A percentile compares a stretch with the other conserved stretches of the same genome.
Evolutionary conservation across 2,888 invertebrate genomes (phyloP).

Genomic region (Hirtodrosophila trivittata): DNA sequence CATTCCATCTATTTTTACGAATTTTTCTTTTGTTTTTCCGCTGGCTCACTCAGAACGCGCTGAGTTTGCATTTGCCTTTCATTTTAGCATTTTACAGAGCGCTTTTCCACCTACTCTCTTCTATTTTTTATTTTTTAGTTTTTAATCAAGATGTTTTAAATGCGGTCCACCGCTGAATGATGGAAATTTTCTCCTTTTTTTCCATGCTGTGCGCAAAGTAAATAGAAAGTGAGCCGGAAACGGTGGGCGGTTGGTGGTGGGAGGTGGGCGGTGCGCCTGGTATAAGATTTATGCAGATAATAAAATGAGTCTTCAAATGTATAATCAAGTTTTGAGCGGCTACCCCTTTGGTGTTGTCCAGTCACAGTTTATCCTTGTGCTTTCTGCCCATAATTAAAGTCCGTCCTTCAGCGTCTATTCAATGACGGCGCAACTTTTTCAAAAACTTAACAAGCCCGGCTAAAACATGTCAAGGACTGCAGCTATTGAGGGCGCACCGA

Average conservation of each 20-base stretch:
- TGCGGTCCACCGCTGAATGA: constrained; percentile 71
- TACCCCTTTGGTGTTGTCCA: constrained; percentile 23
- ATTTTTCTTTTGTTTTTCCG: constrained; percentile 59
- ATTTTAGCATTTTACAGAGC: constrained; percentile 53
- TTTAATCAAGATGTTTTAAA: constrained; percentile 77
- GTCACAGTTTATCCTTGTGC: constrained; percentile 12
- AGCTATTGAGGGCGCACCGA: constrained; percentile 19
- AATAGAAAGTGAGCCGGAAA: constrained; percentile 56
- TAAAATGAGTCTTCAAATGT: constrained; percentile 75
- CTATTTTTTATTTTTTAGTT: constrained; percentile 53
- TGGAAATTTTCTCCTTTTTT: constrained; percentile 53
- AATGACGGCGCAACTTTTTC: constrained; percentile 43
- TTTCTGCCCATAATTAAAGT: constrained; percentile 60
- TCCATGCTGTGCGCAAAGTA: constrained; percentile 48
- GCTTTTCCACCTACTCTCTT: constrained; percentile 36
- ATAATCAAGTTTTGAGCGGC: constrained; percentile 62
- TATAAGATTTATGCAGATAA: constrained; percentile 76
- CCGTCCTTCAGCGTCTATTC: constrained; percentile 54
- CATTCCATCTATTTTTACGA: constrained; percentile 37
- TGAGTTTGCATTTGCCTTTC: constrained; percentile 71
- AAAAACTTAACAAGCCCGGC: constrained; percentile 29
- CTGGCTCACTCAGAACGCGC: constrained; percentile 66
- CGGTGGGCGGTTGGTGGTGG: constrained; percentile 31
- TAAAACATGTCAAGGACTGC: constrained; percentile 63
- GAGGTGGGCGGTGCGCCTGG: constrained; percentile 45